Conservation (phyloP, 2,113 vertebrate genomes). For the Colius striatus region DNA sequence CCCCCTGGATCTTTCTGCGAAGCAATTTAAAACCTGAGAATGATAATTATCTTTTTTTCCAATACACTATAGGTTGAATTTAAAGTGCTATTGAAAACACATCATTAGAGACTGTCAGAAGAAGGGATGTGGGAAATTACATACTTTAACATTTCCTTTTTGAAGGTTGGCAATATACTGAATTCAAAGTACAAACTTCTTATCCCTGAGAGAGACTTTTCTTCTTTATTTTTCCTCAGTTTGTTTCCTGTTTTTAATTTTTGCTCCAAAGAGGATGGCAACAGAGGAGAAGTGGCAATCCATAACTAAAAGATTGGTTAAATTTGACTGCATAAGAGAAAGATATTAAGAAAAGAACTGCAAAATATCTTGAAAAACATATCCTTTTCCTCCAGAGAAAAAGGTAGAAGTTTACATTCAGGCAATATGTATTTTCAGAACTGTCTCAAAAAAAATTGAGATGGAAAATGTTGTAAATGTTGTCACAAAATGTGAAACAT, state of each 20-base stretch:
- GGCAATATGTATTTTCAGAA: background rate
- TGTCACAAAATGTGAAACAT: background rate
- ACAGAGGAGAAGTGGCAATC: background rate
- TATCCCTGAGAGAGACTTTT: background rate
- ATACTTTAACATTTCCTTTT: conserved; percentile 6
- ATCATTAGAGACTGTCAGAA: conserved; percentile 11
- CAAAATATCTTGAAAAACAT: background rate
- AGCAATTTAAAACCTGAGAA: conserved; percentile 42
- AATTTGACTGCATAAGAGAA: background rate
- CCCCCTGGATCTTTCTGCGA: background rate
- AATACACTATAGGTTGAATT: background rate
- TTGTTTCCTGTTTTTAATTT: background rate
- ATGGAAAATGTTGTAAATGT: background rate
- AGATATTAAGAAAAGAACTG: background rate
- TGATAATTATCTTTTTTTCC: conserved; percentile 27
- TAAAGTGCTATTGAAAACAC: conserved; percentile 28
- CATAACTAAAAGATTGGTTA: background rate
- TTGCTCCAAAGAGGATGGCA: background rate
- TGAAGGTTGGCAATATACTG: background rate
- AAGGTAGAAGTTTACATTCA: background rate
- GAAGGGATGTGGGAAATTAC: conserved; percentile 31
- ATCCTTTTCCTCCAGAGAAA: background rate
- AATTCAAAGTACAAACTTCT: background rate
- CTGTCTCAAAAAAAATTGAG: background rate
- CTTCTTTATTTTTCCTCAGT: background rate